These are phyloP conservation scores for Ceratina australensis DNA, from an alignment of 1,140 invertebrate species.

Conservation along the genomic window DNA sequence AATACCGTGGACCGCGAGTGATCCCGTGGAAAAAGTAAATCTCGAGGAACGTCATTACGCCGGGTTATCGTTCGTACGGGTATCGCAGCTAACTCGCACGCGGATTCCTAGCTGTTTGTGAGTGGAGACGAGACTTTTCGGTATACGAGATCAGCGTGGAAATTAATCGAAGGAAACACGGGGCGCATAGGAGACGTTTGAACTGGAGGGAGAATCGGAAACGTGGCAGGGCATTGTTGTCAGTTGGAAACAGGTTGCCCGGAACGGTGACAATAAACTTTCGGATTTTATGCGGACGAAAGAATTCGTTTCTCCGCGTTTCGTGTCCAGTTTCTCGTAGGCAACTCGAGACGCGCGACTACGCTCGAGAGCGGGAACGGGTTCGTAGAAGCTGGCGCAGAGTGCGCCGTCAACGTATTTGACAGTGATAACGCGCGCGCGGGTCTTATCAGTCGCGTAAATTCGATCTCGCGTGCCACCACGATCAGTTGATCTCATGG, in stretches of 20 bases:
- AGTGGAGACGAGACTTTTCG: conserved; percentile 8
- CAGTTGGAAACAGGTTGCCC: conserved; percentile 38
- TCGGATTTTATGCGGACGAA: conserved; percentile 41
- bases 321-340: background rate
- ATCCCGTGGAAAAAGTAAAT: conserved; percentile 14
- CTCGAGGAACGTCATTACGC: background rate
- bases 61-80: background rate
- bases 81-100: too few species aligned
- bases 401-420: conserved; percentile 48
- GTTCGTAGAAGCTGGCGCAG: conserved; percentile 42
- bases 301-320: conserved; percentile 29
- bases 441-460: conserved; percentile 52
- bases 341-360: conserved; percentile 8
- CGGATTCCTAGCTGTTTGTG: background rate
- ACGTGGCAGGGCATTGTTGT: conserved; percentile 20
- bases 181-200: background rate
- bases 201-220: background rate
- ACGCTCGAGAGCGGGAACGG: conserved; percentile 13
- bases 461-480: conserved; percentile 43
- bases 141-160: too few species aligned
- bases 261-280: conserved; percentile 34
- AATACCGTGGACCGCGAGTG: conserved; percentile 21
- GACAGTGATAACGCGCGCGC: conserved; percentile 54
- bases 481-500: conserved; percentile 41
- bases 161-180: background rate